Evolutionary conservation across 1,140 invertebrate species (phyloP), one percentile per base, ranked within the genome.

Genomic region (Lucilia sericata): DNA sequence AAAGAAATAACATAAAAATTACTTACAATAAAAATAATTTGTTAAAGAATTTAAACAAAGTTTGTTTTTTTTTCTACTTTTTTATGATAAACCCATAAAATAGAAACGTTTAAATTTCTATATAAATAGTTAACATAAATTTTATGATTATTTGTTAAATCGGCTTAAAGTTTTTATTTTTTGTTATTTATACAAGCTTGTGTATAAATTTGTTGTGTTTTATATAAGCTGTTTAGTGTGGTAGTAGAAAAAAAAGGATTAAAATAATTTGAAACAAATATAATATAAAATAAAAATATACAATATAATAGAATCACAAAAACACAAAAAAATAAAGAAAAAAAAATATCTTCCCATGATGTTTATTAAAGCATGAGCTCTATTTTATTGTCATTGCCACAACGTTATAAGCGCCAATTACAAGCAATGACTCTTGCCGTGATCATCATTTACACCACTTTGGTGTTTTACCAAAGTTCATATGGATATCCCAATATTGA

Each of bases 371-470:
- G 84, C 75, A 85, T 86, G 84, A 85, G 82, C 78, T 75, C 81
- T 70, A 81, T 78, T 74, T 65, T 82, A 75, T 47, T 84, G 84
- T 85, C 89, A 86, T 86, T 91, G 87, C 89, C 89, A 86, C 89
- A 91, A 88, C 89, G 89, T 88, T 91, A 90, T 55, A 91, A 91
- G 87, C 89, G 89, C 86, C 85, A 88, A 83, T 86, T 91, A 83
- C 89, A 91, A 91, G 89, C 89, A 87, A 91, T 91, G 89, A 88
- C 88, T 86, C 86, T 91, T 85, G 89, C 89, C 87, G 87, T 91
- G 55, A 89, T 88, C 85, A 87, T 91, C 25, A 88, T 91, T 87
- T 91, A 91, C 36, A 91, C 88, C 87, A 91, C 89, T 82, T 85
- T 91, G 74, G 74, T 91, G 88, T 88, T 91, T 84, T 91, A 91